phyloP scores from a whole-genome alignment of 2,888 invertebrate species.

The Craniophora ligustri region DNA sequence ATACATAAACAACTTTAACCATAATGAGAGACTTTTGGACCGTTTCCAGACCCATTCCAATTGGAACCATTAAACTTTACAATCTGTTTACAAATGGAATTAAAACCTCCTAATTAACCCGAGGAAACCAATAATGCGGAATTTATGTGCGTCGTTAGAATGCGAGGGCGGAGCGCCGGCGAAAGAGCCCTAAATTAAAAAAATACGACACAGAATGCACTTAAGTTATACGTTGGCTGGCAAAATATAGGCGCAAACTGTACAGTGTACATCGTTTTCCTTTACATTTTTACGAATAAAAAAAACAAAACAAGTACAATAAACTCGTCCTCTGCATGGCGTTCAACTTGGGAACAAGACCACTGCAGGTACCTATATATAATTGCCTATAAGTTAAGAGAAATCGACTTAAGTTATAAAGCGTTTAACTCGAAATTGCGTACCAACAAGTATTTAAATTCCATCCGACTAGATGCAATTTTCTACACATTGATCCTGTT shows the following conservation, averaged over 20 bases:
- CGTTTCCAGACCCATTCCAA: slow-evolving; percentile 45
- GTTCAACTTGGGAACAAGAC: slow-evolving; percentile 28
- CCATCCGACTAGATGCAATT: slow-evolving; percentile 32
- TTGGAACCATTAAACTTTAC: slow-evolving; percentile 45
- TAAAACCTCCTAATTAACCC: slow-evolving; percentile 43
- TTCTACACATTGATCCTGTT: slow-evolving; percentile 34
- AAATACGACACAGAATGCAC: neutral
- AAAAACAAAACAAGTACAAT: slow-evolving; percentile 24
- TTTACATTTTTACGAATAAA: neutral
- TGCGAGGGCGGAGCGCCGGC: slow-evolving; percentile 4
- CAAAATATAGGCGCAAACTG: no score
- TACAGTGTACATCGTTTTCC: neutral
- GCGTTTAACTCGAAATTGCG: slow-evolving; percentile 1
- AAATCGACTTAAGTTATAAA: slow-evolving; percentile 35
- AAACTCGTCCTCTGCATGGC: slow-evolving; percentile 18
- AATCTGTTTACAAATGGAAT: slow-evolving; percentile 47
- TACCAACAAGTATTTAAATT: slow-evolving; percentile 31
- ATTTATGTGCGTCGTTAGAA: slow-evolving; percentile 35
- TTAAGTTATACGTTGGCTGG: no score
- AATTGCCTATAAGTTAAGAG: slow-evolving; percentile 32
- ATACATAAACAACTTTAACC: slow-evolving; percentile 41
- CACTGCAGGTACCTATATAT: slow-evolving; percentile 6
- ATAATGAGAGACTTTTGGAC: slow-evolving; percentile 44
- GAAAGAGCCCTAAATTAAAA: slow-evolving; percentile 19
- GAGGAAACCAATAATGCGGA: slow-evolving; percentile 27